phyloP scores from a whole-genome alignment of 2,113 vertebrate genomes.

The Microtus pennsylvanicus region DNA sequence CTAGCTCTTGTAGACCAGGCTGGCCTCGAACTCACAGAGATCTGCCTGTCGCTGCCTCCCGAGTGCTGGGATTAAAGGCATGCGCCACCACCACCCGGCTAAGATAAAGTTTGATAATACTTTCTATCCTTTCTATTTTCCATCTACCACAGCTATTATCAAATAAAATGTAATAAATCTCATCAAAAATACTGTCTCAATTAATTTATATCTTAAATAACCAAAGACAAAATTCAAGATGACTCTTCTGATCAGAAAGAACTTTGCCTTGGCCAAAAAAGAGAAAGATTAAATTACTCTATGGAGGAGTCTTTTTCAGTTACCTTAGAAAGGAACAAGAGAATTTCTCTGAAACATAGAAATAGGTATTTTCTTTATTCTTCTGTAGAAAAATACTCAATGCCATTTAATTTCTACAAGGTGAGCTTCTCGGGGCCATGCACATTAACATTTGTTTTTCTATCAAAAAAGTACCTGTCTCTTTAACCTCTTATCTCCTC shows the following conservation, averaged over 20 bases:
- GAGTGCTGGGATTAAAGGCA: too few relatives aligned
- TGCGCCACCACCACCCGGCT: too few relatives aligned
- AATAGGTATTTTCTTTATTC: not conserved
- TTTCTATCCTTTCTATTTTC: not conserved
- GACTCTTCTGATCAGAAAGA: constrained; percentile 1
- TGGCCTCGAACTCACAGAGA: too few relatives aligned
- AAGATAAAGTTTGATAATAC: not conserved
- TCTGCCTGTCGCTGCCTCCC: too few relatives aligned
- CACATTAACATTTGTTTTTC: not conserved
- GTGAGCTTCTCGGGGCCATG: not conserved
- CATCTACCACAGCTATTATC: not conserved
- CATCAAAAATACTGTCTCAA: not conserved
- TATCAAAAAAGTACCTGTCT: not conserved
- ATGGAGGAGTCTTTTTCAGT: not conserved
- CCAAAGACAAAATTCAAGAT: not conserved
- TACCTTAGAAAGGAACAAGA: not conserved
- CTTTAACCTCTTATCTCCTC: not conserved
- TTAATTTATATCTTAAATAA: constrained; percentile 42
- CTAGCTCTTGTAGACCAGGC: too few relatives aligned
- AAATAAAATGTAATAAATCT: constrained; percentile 35
- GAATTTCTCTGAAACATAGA: not conserved
- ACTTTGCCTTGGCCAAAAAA: not conserved
- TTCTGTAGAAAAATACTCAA: not conserved
- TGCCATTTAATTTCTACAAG: not conserved
- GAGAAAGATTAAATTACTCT: constrained; percentile 25